A percentile compares a stretch with the other conserved stretches of the same genome.
These are phyloP conservation scores for Didymodactylos carnosus DNA, from an alignment of 2,888 invertebrate genomes.

Conservation along the genomic window DNA sequence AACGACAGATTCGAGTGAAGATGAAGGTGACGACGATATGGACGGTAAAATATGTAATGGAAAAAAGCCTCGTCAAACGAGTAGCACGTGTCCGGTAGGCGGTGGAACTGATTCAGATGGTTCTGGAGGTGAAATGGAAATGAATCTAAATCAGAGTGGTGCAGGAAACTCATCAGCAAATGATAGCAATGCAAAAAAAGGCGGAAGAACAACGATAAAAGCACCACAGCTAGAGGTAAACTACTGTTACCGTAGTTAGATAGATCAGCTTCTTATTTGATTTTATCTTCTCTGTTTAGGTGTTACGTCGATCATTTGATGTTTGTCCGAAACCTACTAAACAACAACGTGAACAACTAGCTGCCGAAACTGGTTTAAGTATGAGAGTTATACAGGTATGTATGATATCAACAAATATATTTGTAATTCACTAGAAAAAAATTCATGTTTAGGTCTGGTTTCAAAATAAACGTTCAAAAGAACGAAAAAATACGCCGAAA, in stretches of 20 bases:
- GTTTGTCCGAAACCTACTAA: constrained; percentile 95
- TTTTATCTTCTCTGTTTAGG: not conserved
- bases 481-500: constrained; percentile 30
- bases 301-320: constrained; percentile 93
- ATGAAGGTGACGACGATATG: too few species aligned
- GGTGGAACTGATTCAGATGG: not conserved
- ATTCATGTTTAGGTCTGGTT: constrained; percentile 32
- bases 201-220: constrained; percentile 92
- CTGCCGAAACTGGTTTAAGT: constrained; percentile 90
- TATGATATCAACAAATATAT: not conserved
- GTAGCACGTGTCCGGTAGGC: too few species aligned
- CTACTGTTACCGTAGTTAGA: too few species aligned
- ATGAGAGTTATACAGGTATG: constrained; percentile 82
- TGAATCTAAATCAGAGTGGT: too few species aligned
- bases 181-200: constrained; percentile 57
- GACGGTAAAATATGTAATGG: too few species aligned
- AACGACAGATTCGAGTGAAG: too few species aligned
- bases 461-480: constrained; percentile 57
- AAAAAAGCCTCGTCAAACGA: too few species aligned
- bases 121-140: not conserved
- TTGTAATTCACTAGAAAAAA: not conserved
- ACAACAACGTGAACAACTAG: constrained; percentile 87
- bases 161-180: too few species aligned
- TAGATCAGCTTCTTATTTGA: not conserved
- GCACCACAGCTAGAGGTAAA: constrained; percentile 80